phyloP scores from a whole-genome alignment of 2,888 invertebrate genomes.

The Volucella inanis region DNA sequence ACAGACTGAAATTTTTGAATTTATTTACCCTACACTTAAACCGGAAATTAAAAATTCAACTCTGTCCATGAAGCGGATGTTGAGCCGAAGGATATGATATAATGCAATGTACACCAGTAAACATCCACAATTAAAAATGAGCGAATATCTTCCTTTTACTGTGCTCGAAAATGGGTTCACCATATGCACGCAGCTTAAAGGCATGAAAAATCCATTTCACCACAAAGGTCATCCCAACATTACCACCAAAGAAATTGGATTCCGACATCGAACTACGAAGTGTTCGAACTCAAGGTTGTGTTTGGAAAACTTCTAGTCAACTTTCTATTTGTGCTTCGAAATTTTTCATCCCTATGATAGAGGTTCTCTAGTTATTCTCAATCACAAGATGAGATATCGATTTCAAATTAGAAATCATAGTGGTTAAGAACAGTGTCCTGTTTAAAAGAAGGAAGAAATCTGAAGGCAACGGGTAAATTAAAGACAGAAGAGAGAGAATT shows the following conservation, averaged over 20 bases:
- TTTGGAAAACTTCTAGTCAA: conserved; percentile 13
- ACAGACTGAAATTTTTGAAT: conserved; percentile 47
- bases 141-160: background rate
- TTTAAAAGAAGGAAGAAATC: background rate
- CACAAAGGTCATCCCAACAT: too few relatives aligned
- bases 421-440: background rate
- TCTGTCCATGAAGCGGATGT: conserved; percentile 28
- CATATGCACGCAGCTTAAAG: background rate
- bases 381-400: conserved; percentile 28
- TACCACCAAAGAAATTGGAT: too few relatives aligned
- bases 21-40: conserved; percentile 64
- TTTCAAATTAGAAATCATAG: conserved; percentile 36
- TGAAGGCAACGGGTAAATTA: background rate
- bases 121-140: conserved; percentile 30
- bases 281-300: background rate
- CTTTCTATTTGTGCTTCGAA: background rate
- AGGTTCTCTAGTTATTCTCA: background rate
- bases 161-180: background rate
- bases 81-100: conserved; percentile 42
- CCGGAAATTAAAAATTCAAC: conserved; percentile 72
- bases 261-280: background rate
- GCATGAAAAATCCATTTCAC: background rate
- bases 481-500: background rate
- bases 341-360: conserved; percentile 1
- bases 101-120: conserved; percentile 47